phyloP scores from a whole-genome alignment of 2,113 vertebrate species.

The Rhinoderma darwinii region DNA sequence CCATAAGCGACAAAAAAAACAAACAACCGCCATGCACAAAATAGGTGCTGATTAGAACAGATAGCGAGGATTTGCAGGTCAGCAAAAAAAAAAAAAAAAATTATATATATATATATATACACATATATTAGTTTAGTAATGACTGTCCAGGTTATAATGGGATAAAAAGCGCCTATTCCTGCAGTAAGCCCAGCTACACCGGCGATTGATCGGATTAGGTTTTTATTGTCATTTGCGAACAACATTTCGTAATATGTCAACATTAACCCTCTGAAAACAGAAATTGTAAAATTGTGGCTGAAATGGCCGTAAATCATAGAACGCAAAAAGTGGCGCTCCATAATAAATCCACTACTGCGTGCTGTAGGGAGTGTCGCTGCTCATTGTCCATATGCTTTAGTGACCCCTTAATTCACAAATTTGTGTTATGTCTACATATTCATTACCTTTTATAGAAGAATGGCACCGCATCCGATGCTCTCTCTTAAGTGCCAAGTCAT shows the following conservation, averaged over 20 bases:
- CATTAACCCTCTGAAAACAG: background rate
- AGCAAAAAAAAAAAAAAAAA: background rate
- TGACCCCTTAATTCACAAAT: conserved; percentile 6
- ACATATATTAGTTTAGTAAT: background rate
- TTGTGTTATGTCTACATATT: background rate
- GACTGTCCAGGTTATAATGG: background rate
- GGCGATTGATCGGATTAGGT: background rate
- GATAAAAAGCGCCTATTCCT: background rate
- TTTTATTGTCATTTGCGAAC: conserved; percentile 18
- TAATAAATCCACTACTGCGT: background rate
- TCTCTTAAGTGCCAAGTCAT: conserved; percentile 48
- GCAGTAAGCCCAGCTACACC: background rate
- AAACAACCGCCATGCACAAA: background rate
- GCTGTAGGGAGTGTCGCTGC: background rate
- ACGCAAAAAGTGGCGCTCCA: too few relatives aligned
- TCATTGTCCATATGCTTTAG: background rate
- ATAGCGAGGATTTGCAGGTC: background rate
- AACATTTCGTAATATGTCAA: background rate
- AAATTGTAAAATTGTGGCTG: background rate
- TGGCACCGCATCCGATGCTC: conserved; percentile 10
- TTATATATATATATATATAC: background rate
- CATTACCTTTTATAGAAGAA: conserved; percentile 34
- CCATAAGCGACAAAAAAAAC: conserved; percentile 1
- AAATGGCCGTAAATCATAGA: background rate
- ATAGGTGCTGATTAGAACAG: background rate